Evolutionary conservation across 2,797 vertebrate genomes (phyloP).

Genomic region (Cossypha polioptera): DNA sequence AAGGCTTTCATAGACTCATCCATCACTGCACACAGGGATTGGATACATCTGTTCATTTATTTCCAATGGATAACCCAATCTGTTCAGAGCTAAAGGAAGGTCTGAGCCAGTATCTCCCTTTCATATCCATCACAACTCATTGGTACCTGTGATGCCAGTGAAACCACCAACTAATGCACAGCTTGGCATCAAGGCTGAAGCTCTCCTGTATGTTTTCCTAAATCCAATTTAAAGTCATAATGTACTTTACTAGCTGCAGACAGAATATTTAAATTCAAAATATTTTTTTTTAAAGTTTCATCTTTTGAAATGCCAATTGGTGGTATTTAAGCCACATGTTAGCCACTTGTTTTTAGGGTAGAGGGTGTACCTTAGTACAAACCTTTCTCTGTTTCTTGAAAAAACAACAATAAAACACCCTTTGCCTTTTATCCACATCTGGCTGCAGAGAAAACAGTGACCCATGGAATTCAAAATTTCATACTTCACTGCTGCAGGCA

Average conservation of each 20-base stretch:
- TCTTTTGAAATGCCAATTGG: constrained; percentile 71
- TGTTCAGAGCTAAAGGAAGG: background rate
- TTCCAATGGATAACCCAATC: background rate
- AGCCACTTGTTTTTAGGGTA: constrained; percentile 71
- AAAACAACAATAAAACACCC: constrained; percentile 84
- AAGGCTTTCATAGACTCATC: constrained; percentile 30
- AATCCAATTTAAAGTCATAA: constrained; percentile 67
- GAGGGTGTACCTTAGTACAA: constrained; percentile 74
- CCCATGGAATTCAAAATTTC: constrained; percentile 80
- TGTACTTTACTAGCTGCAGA: constrained; percentile 74
- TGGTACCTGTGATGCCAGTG: background rate
- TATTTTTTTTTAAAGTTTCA: constrained; percentile 46
- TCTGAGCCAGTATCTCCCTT: background rate
- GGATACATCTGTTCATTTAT: constrained; percentile 9
- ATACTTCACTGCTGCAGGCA: constrained; percentile 71
- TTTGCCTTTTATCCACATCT: constrained; percentile 86
- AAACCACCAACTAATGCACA: constrained; percentile 33
- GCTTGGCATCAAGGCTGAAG: constrained; percentile 42
- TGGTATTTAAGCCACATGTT: constrained; percentile 78
- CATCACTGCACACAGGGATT: background rate
- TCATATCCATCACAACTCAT: background rate
- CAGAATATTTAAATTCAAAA: constrained; percentile 77
- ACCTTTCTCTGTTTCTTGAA: constrained; percentile 81
- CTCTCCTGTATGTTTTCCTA: constrained; percentile 63
- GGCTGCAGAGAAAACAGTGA: constrained; percentile 80